phyloP scores from a whole-genome alignment of 2,797 vertebrate species.

The Takifugu rubripes region DNA sequence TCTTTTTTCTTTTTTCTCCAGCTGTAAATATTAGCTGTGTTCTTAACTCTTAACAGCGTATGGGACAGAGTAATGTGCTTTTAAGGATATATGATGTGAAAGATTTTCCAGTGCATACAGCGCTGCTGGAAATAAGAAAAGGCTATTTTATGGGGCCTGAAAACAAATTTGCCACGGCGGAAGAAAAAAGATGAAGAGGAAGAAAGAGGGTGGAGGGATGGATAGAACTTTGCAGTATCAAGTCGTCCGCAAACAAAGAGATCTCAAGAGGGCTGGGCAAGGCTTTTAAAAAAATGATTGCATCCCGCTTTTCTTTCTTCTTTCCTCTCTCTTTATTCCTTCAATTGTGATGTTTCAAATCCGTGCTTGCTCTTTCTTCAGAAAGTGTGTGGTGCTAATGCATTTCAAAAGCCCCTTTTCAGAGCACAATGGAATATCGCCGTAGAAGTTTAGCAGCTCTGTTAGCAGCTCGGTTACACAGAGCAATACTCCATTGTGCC shows the following conservation, averaged over 20 bases:
- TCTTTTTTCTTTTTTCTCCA: conserved; percentile 28
- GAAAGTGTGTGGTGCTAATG: conserved; percentile 75
- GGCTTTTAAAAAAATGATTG: conserved; percentile 59
- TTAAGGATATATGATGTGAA: conserved; percentile 83
- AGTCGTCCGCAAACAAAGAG: conserved; percentile 76
- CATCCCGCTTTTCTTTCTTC: conserved; percentile 52
- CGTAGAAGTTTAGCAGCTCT: conserved; percentile 74
- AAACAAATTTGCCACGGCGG: conserved; percentile 78
- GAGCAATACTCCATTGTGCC: conserved; percentile 60
- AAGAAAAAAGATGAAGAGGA: conserved; percentile 36
- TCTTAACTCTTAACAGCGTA: conserved; percentile 81
- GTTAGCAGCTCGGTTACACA: conserved; percentile 65
- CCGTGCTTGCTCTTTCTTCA: conserved; percentile 76
- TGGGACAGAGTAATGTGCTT: conserved; percentile 81
- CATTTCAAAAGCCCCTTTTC: conserved; percentile 77
- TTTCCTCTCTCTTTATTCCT: conserved; percentile 35
- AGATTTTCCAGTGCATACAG: conserved; percentile 80
- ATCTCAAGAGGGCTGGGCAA: conserved; percentile 58
- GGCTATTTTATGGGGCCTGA: conserved; percentile 79
- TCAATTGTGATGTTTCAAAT: conserved; percentile 71
- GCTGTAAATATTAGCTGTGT: conserved; percentile 83
- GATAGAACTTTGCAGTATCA: conserved; percentile 74
- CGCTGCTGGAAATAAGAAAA: conserved; percentile 77
- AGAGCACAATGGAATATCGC: conserved; percentile 73
- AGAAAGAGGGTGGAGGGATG: conserved; percentile 33